Percentiles rank a stretch among this genome's conserved stretches.
Evolutionary conservation across 1,140 invertebrate genomes (phyloP).

Genomic region (Aricia agestis): DNA sequence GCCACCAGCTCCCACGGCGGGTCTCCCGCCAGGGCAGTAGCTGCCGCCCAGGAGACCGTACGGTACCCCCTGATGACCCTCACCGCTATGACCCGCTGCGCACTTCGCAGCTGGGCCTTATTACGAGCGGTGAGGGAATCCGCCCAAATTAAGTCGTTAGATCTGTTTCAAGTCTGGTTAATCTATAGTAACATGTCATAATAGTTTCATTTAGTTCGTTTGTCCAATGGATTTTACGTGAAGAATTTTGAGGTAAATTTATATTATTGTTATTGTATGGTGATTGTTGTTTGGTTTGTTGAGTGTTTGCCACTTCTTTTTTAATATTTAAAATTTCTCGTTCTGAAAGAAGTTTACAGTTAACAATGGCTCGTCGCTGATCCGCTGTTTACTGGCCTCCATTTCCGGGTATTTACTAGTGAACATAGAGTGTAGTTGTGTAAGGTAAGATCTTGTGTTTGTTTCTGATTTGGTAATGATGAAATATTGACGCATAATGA

Average conservation of each 20-base stretch:
- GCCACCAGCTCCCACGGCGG: too few species aligned
- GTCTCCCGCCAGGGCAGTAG: too few species aligned
- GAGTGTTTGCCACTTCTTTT: conserved; percentile 21
- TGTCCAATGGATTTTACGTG: conserved; percentile 24
- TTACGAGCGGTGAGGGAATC: too few species aligned
- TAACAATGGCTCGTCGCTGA: conserved; percentile 30
- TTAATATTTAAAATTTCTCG: conserved; percentile 21
- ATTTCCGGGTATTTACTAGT: conserved; percentile 27
- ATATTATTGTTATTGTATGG: background rate
- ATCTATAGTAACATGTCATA: conserved; percentile 25
- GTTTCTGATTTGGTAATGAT: conserved; percentile 2
- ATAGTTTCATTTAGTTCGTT: conserved; percentile 31
- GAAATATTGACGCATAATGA: background rate
- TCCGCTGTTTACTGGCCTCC: conserved; percentile 28
- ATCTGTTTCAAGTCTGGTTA: conserved; percentile 30
- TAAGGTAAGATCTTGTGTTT: conserved; percentile 21
- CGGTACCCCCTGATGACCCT: too few species aligned
- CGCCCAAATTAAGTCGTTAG: conserved; percentile 28
- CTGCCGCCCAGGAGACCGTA: too few species aligned
- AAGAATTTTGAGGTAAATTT: background rate
- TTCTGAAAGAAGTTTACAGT: conserved; percentile 26
- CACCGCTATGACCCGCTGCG: too few species aligned
- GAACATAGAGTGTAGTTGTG: conserved; percentile 26
- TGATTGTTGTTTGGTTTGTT: conserved; percentile 8
- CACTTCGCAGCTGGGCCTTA: too few species aligned